phyloP scores from a whole-genome alignment of 2,888 invertebrate genomes.

The Eupeodes latifasciatus region DNA sequence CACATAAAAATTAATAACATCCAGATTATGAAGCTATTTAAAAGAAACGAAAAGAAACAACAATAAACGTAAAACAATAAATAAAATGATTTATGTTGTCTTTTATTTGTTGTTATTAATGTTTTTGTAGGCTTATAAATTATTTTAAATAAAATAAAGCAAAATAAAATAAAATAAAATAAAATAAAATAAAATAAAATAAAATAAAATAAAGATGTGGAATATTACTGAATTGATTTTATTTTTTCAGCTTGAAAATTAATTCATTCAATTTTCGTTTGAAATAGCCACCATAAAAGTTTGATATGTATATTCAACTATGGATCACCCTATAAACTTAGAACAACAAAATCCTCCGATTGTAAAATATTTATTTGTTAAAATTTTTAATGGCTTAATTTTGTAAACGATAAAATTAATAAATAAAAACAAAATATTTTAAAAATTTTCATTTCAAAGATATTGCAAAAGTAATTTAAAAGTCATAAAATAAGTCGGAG shows the following conservation, averaged over 20 bases:
- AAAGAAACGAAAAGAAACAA: not conserved
- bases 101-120: slow-evolving; percentile 32
- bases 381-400: slow-evolving; percentile 9
- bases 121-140: not conserved
- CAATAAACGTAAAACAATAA: slow-evolving; percentile 4
- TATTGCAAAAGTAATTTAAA: slow-evolving; percentile 43
- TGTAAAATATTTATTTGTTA: slow-evolving; percentile 13
- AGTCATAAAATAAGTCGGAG: slow-evolving; percentile 42
- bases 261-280: not conserved
- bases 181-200: not conserved
- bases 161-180: not conserved
- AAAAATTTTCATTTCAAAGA: slow-evolving; percentile 28
- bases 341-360: not conserved
- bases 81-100: slow-evolving; percentile 33
- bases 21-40: not conserved
- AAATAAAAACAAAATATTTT: slow-evolving; percentile 22
- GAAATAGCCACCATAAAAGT: not conserved
- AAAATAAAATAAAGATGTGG: not conserved
- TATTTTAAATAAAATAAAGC: not conserved
- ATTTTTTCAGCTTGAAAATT: not conserved
- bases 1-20: slow-evolving; percentile 25
- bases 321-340: not conserved
- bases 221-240: slow-evolving; percentile 19
- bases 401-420: not conserved
- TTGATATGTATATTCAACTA: not conserved